phyloP scores from a whole-genome alignment of 2,113 vertebrate genomes.

The Oncorhynchus masou region DNA sequence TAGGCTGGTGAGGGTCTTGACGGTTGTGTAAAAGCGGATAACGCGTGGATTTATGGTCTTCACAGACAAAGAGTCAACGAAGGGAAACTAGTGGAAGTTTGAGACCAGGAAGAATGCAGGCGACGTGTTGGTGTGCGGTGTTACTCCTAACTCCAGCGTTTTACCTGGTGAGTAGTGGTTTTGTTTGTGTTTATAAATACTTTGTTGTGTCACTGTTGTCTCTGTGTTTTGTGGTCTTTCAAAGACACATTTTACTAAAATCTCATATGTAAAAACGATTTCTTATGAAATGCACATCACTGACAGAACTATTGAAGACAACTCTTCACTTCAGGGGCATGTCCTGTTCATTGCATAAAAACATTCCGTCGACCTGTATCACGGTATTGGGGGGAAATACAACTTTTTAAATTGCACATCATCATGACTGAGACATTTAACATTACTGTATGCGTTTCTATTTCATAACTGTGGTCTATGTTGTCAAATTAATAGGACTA shows the following conservation, averaged over 20 bases:
- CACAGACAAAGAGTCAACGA: slow-evolving; percentile 78
- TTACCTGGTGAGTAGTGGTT: slow-evolving; percentile 85
- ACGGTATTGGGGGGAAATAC: no score
- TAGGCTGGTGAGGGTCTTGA: slow-evolving; percentile 83
- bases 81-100: slow-evolving; percentile 88
- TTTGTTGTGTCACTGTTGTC: not conserved
- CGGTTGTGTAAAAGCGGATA: slow-evolving; percentile 81
- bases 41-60: slow-evolving; percentile 94
- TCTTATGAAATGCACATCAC: no score
- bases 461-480: no score
- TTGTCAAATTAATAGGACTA: no score
- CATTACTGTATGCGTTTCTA: no score
- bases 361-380: no score
- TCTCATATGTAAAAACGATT: no score
- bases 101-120: slow-evolving; percentile 90
- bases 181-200: not conserved
- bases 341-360: no score
- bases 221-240: not conserved
- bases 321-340: no score
- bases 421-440: no score
- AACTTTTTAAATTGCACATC: no score
- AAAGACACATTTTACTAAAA: not conserved
- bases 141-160: slow-evolving; percentile 87
- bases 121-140: slow-evolving; percentile 88
- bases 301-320: no score